Conservation (phyloP, 92 coral and sea anemone species). For the Galaxea fascicularis region DNA sequence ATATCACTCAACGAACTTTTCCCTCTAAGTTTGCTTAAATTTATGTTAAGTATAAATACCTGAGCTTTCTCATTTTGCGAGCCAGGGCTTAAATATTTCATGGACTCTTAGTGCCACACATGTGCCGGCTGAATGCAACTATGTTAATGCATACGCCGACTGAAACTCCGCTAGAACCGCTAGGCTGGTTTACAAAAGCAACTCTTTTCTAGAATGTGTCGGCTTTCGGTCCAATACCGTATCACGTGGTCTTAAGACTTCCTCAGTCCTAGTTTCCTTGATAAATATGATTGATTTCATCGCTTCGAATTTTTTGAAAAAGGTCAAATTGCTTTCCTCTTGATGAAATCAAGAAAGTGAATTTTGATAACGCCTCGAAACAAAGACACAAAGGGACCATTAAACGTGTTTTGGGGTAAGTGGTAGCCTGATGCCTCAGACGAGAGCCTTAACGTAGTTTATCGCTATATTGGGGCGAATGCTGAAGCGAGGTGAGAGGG, state of each 20-base stretch:
- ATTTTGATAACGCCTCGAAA: background rate
- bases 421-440: background rate
- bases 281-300: background rate
- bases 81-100: background rate
- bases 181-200: background rate
- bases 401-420: background rate
- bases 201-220: background rate
- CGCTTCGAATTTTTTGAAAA: background rate
- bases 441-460: background rate
- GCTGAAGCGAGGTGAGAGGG: conserved; percentile 40
- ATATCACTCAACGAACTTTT: background rate
- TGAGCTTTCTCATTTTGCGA: background rate
- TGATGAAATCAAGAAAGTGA: background rate
- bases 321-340: background rate
- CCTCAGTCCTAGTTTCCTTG: conserved; percentile 34
- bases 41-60: background rate
- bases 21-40: background rate
- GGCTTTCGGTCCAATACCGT: conserved; percentile 17
- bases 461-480: background rate
- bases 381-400: background rate
- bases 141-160: background rate
- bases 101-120: background rate
- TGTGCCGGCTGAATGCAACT: background rate
- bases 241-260: conserved; percentile 58
- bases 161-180: background rate